These are phyloP conservation scores for Rhyacophila evoluta DNA, from an alignment of 2,888 invertebrate genomes.

Conservation along the genomic window DNA sequence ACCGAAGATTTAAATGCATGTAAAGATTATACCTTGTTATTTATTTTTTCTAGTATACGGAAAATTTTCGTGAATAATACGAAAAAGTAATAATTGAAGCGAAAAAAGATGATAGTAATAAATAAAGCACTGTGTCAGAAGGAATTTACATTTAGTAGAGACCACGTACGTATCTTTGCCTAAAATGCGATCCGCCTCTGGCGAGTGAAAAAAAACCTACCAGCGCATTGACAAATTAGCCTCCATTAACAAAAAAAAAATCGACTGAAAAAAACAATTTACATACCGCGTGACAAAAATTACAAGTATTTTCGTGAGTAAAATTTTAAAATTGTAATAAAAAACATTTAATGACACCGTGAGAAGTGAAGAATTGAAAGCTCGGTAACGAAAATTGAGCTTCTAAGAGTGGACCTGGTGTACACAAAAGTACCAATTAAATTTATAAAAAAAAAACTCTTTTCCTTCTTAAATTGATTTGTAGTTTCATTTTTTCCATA, in stretches of 20 bases:
- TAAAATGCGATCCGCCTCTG: neutral
- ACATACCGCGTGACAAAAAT: slow-evolving; percentile 4
- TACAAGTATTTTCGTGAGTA: neutral
- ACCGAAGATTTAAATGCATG: too few species aligned
- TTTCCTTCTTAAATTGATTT: too few species aligned
- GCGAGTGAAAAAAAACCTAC: neutral
- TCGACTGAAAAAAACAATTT: slow-evolving; percentile 12
- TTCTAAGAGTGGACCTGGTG: neutral
- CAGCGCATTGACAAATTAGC: slow-evolving; percentile 17
- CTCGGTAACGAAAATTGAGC: neutral
- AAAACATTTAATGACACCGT: neutral
- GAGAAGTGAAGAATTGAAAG: neutral
- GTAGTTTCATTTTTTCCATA: too few species aligned
- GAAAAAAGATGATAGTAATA: neutral
- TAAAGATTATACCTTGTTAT: too few species aligned
- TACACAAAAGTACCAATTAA: neutral
- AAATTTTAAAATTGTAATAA: neutral
- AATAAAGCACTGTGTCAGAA: neutral
- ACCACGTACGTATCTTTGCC: neutral
- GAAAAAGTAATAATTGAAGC: neutral
- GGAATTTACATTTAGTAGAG: neutral
- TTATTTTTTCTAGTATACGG: too few species aligned
- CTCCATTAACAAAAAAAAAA: neutral
- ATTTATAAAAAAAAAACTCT: neutral
- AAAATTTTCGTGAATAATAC: too few species aligned